Evolutionary conservation across 2,797 vertebrate species (phyloP).

Genomic region (Pteropus rufus): DNA sequence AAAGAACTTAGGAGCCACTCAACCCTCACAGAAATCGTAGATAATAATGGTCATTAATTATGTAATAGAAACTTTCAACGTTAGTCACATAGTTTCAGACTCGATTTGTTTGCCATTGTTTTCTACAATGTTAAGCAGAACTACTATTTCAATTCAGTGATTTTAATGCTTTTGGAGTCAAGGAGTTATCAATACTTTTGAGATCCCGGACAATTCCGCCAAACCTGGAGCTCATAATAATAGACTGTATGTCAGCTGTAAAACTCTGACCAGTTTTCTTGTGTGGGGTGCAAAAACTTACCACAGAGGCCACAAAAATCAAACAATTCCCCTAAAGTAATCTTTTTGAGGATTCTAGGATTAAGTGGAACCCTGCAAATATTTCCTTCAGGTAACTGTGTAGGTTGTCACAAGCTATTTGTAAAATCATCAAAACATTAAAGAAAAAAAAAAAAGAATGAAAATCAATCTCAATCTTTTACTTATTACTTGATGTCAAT

Average conservation of each 20-base stretch:
- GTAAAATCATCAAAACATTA: background rate
- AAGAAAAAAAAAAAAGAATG: background rate
- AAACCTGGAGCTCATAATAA: background rate
- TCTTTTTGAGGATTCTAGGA: background rate
- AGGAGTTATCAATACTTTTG: background rate
- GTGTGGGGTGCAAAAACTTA: background rate
- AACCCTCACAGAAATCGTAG: background rate
- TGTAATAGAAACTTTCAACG: background rate
- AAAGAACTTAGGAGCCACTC: background rate
- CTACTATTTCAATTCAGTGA: background rate
- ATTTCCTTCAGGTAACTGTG: background rate
- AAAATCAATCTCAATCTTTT: background rate
- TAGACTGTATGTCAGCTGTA: background rate
- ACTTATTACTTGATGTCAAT: background rate
- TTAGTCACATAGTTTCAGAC: background rate
- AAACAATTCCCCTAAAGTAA: background rate
- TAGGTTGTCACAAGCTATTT: background rate
- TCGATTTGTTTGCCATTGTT: background rate
- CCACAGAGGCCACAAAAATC: background rate
- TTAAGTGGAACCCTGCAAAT: background rate
- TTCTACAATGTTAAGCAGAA: background rate
- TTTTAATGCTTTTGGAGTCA: background rate
- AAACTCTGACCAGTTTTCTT: background rate
- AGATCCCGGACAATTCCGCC: background rate
- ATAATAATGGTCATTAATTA: background rate